These are phyloP conservation scores for Corythornis vintsioides DNA, from an alignment of 2,113 vertebrate genomes.

Conservation along the genomic window DNA sequence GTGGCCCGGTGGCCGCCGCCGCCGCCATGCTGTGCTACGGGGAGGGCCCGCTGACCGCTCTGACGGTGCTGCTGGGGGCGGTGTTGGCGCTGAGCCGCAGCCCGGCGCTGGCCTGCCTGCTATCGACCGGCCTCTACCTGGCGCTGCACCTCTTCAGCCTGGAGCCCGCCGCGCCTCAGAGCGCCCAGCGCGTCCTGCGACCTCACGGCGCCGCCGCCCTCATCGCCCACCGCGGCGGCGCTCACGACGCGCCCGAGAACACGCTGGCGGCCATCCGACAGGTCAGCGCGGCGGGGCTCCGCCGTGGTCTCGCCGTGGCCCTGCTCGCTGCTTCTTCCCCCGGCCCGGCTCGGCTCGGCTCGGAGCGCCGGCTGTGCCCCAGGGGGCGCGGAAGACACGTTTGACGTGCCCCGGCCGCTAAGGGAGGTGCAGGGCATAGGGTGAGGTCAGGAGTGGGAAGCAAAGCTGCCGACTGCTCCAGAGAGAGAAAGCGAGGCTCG, in stretches of 20 bases:
- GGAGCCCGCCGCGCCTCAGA: conserved; percentile 77
- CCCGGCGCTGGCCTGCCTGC: conserved; percentile 73
- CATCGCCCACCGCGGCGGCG: conserved; percentile 90
- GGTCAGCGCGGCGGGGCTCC: conserved; percentile 70
- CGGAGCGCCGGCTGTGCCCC: not conserved
- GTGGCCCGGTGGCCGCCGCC: not conserved
- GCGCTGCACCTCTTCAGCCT: conserved; percentile 82
- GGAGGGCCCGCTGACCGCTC: conserved; percentile 75
- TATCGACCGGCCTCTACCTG: conserved; percentile 81
- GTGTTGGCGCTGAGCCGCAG: conserved; percentile 81
- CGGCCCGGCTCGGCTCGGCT: not conserved
- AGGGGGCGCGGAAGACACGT: not conserved
- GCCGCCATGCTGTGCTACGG: conserved; percentile 77
- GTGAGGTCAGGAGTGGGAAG: fast-evolving
- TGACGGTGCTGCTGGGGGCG: conserved; percentile 78
- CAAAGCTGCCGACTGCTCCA: fast-evolving
- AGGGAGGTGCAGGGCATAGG: not conserved
- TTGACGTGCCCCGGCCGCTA: fast-evolving
- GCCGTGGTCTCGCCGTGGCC: not conserved
- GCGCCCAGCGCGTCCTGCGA: conserved; percentile 80
- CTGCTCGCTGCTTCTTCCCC: not conserved
- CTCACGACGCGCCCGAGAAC: conserved; percentile 95
- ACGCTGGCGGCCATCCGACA: conserved; percentile 88
- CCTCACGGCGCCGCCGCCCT: conserved; percentile 74
- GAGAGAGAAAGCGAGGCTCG: not conserved